Evolutionary conservation across 2,797 vertebrate genomes (phyloP).

Genomic region (Chrosomus eos): DNA sequence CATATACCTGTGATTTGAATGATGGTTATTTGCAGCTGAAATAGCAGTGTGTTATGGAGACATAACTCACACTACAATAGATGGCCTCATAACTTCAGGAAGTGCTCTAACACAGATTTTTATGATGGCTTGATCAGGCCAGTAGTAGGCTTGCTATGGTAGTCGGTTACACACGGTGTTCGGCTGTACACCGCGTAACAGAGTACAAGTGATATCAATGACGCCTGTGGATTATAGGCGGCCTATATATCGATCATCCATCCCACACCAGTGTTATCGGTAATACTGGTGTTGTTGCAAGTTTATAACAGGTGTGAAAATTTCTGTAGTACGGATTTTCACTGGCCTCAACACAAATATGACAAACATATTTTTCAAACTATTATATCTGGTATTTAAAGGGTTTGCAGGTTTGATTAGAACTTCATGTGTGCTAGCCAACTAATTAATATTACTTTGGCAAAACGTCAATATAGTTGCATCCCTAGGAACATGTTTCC

Average conservation of each 20-base stretch:
- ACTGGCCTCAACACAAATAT: background rate
- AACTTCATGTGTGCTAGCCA: background rate
- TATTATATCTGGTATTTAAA: background rate
- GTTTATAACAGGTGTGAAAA: too few species aligned
- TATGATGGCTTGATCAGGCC: background rate
- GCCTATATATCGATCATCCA: too few species aligned
- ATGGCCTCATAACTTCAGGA: background rate
- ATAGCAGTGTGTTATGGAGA: background rate
- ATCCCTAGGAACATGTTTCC: background rate
- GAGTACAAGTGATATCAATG: too few species aligned
- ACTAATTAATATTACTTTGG: background rate
- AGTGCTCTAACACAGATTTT: background rate
- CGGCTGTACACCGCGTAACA: too few species aligned
- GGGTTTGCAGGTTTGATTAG: background rate
- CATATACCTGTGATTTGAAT: background rate
- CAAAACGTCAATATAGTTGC: background rate
- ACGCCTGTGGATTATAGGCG: too few species aligned
- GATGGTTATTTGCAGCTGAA: background rate
- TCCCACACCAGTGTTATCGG: too few species aligned
- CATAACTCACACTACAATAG: background rate
- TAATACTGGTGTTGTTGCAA: too few species aligned
- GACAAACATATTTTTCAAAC: background rate
- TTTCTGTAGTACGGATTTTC: background rate
- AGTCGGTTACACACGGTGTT: too few species aligned
- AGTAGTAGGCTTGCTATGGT: background rate